Percentiles rank a stretch among this genome's conserved stretches.
Conservation (phyloP, 2,113 vertebrate species). For the Pelodiscus sinensis region DNA sequence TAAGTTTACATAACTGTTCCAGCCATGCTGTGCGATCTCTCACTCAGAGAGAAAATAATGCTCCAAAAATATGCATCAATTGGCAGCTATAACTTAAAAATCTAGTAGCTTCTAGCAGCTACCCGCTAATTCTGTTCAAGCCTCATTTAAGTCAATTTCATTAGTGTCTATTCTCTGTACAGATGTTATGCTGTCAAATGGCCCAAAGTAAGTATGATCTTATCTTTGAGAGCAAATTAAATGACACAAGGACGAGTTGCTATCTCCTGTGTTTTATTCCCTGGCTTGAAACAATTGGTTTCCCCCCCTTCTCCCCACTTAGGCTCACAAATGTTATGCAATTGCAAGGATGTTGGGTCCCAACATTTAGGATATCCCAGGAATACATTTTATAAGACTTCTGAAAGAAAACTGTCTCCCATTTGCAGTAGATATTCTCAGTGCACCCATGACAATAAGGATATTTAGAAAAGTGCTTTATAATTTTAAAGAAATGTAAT, state of each 20-base stretch:
- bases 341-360: not conserved
- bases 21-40: not conserved
- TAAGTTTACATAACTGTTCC: not conserved
- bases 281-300: not conserved
- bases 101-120: not conserved
- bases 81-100: not conserved
- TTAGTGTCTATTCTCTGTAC: constrained; percentile 20
- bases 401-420: not conserved
- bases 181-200: not conserved
- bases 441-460: not conserved
- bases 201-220: not conserved
- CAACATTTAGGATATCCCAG: not conserved
- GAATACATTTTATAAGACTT: not conserved
- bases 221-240: constrained; percentile 4
- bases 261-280: not conserved
- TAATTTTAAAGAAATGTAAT: not conserved
- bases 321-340: not conserved
- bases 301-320: too few relatives aligned
- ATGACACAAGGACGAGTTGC: not conserved
- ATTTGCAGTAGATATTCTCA: not conserved
- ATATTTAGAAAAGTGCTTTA: not conserved
- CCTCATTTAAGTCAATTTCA: not conserved
- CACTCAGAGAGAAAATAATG: not conserved
- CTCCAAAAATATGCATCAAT: not conserved
- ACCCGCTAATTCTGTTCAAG: not conserved